Base-by-base conservation (phyloP, 1,140 invertebrate species). In the Elymnias hypermnestra region DNA sequence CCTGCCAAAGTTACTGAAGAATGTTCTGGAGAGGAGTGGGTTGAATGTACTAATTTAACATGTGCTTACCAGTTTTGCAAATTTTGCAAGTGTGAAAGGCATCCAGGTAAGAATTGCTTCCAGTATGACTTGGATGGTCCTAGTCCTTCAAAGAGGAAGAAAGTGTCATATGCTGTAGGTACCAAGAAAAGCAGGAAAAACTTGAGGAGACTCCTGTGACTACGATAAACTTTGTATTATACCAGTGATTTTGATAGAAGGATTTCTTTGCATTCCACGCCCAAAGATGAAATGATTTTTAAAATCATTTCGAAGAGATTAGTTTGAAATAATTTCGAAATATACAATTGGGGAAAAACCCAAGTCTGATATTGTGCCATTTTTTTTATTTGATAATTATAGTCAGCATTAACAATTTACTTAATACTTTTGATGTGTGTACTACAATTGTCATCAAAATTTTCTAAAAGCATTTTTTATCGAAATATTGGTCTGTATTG, bases 131-230 rank as follows among this genome's bases (percentile, higher is more conserved):
- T 87, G 15, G 64, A 84, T 52, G 75, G 77, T 33, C 72, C 84
- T 17, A 87, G 86, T 58, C 86, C 86, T 3, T 81, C 79, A 3
- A 87, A 87, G 65, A 67, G 81, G 42, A 78, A 76, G 56, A 83
- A 79, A 45, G 69, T 63, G 33, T 41, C 58, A 21, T 59, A 41
- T 60, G 57, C 63, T 29, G 60, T 84, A 33, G 77, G 78, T 19
- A 73, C 78, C 5, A 82, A 72, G 41, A 75, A 83, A 49, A 86
- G 83, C 46, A 78, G 66, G 53, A 81, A 58, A 48, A 87, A 86
- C 49, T 64, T 87, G 15, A 63, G 66, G 33, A 65, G 83, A 41
- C 63, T 85, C 43, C 57, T 75, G 43, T 77, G 57, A 66, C 53
- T 47, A 53, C 28, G 40, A 48, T 40, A 57, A 38, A n/a, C n/a